phyloP scores from a whole-genome alignment of 2,113 vertebrate genomes.

The Anseranas semipalmata region DNA sequence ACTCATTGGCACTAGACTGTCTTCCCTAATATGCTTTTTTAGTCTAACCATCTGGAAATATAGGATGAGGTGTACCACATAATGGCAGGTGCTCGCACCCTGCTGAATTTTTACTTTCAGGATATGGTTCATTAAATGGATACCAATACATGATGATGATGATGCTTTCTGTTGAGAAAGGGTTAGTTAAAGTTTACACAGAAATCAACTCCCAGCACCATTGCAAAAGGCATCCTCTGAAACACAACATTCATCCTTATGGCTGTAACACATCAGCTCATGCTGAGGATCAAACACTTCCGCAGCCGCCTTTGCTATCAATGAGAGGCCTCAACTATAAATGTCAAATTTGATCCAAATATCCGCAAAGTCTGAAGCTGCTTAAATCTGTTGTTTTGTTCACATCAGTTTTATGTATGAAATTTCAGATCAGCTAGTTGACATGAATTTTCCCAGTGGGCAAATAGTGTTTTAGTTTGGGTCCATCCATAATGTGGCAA shows the following conservation, averaged over 20 bases:
- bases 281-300: not conserved
- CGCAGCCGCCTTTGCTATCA: not conserved
- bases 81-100: not conserved
- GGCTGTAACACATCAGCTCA: not conserved
- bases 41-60: not conserved
- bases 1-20: not conserved
- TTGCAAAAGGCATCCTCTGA: not conserved
- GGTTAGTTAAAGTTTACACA: not conserved
- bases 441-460: not conserved
- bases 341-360: not conserved
- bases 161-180: not conserved
- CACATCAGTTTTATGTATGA: not conserved
- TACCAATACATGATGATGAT: not conserved
- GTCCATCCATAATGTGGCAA: not conserved
- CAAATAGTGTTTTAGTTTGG: not conserved
- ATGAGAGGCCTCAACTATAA: rapidly evolving
- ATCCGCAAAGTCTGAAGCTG: not conserved
- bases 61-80: not conserved
- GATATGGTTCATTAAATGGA: not conserved
- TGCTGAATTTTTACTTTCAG: not conserved
- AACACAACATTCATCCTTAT: not conserved
- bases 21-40: not conserved
- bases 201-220: not conserved
- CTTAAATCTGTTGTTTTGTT: not conserved
- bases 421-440: not conserved